A percentile compares a stretch with the other conserved stretches of the same genome.
Conservation (phyloP, 2,113 vertebrate genomes). For the Microtus pennsylvanicus region DNA sequence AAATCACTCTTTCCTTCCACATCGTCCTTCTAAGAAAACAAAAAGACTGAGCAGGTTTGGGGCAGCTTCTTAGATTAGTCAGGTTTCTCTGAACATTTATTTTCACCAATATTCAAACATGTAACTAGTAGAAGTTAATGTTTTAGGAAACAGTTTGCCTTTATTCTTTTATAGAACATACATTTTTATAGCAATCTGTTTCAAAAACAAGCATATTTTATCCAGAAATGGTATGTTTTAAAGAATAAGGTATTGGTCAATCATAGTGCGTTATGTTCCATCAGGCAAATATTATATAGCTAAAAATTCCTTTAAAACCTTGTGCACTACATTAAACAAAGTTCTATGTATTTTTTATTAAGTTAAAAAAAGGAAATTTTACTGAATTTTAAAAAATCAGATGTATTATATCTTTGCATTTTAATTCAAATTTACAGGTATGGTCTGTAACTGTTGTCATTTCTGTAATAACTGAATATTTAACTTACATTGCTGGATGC, state of each 20-base stretch:
- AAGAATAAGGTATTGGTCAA: constrained; percentile 44
- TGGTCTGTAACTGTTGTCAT: not conserved
- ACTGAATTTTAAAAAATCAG: constrained; percentile 54
- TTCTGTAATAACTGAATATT: constrained; percentile 49
- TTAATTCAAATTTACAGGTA: constrained; percentile 19
- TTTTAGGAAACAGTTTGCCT: constrained; percentile 79
- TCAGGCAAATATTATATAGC: constrained; percentile 17
- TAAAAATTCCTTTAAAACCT: not conserved
- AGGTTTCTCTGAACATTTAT: constrained; percentile 67
- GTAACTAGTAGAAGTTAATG: constrained; percentile 62
- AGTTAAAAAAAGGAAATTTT: constrained; percentile 16
- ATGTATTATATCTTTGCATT: not conserved
- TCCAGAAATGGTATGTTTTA: constrained; percentile 37
- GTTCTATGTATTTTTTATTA: constrained; percentile 35
- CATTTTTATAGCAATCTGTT: constrained; percentile 72
- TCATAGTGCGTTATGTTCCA: not conserved
- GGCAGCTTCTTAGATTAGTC: constrained; percentile 54
- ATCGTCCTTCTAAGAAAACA: constrained; percentile 56
- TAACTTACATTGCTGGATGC: constrained; percentile 15
- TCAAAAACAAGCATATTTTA: constrained; percentile 53
- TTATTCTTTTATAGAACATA: constrained; percentile 70
- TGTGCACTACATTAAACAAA: constrained; percentile 42
- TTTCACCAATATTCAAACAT: constrained; percentile 71
- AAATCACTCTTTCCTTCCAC: not conserved
- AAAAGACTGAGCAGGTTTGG: constrained; percentile 55